These are phyloP conservation scores for Steinernema carpocapsae DNA, from an alignment of 2,888 invertebrate species.

Conservation along the genomic window DNA sequence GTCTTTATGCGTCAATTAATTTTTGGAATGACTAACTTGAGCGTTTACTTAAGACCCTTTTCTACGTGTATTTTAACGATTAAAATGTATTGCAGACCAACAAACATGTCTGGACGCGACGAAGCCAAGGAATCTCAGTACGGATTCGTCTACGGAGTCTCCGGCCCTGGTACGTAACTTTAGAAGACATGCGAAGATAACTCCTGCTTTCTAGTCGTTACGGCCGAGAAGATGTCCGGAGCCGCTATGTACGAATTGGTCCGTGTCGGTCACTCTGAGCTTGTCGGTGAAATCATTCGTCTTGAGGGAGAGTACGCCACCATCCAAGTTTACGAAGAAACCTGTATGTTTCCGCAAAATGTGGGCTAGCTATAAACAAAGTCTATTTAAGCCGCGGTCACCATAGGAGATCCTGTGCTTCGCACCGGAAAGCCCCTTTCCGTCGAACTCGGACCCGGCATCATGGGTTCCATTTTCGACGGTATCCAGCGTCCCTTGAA, in stretches of 20 bases:
- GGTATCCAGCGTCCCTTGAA: slow-evolving; percentile 97
- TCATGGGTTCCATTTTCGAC: slow-evolving; percentile 98
- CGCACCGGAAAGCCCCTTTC: slow-evolving; percentile 98
- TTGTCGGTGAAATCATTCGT: slow-evolving; percentile 99
- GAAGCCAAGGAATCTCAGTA: slow-evolving; percentile 86
- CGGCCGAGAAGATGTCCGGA: slow-evolving; percentile 97
- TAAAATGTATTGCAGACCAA: neutral
- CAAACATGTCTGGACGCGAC: slow-evolving; percentile 74
- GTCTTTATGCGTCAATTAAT: too few species aligned
- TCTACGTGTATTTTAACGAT: neutral
- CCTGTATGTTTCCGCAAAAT: slow-evolving; percentile 70
- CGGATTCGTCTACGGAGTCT: slow-evolving; percentile 92
- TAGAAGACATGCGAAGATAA: neutral
- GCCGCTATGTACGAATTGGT: slow-evolving; percentile 99
- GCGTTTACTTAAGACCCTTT: neutral
- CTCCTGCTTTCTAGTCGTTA: slow-evolving; percentile 80
- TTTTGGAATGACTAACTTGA: neutral
- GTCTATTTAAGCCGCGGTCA: slow-evolving; percentile 82
- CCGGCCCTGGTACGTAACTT: slow-evolving; percentile 84
- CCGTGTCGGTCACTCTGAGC: slow-evolving; percentile 93
- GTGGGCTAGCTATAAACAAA: neutral
- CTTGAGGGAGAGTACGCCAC: slow-evolving; percentile 99
- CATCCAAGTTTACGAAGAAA: slow-evolving; percentile 84
- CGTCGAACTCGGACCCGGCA: slow-evolving; percentile 97
- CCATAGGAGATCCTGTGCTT: slow-evolving; percentile 97